Evolutionary conservation across 2,797 vertebrate genomes (phyloP), one percentile per base, ranked within the genome.

Genomic region (Huso huso): DNA sequence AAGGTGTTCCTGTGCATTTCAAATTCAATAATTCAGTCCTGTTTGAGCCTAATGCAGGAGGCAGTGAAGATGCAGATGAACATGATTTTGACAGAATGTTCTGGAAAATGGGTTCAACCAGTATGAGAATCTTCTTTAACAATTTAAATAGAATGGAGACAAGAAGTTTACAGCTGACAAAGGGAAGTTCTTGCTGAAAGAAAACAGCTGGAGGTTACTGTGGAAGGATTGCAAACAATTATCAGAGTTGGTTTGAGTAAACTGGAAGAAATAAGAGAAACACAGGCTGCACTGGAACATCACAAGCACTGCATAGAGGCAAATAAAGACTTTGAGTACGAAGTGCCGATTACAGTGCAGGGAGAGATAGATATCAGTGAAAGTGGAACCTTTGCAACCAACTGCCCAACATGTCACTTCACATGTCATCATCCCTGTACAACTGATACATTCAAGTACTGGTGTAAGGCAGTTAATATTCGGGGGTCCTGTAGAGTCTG

Each of bases 371-470:
- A 66, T 1, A 69, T 77, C 2, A 6, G 10, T 13, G 66, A 48
- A 55, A 18, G 37, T 49, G 23, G 48, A 1, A 63, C 0, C 0
- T 74, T 49, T 51, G 50, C 71, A 10, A 76, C 73, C 15, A 80
- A 76, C 62, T 80, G 76, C 62, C 61, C 64, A 12, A 6, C 5
- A 13, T 83, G 78, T 15, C 1, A 69, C 6, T 4, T 0, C 1
- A 82, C 79, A 51, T 83, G 81, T 6, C 76, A 82, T 9, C 4
- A 48, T 10, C 10, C 10, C 0, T 79, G 77, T n/a, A n/a, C n/a
- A n/a, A n/a, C n/a, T n/a, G n/a, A n/a, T n/a, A n/a, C n/a, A n/a
- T n/a, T n/a, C n/a, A n/a, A n/a, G n/a, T n/a, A n/a, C n/a, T n/a
- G n/a, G n/a, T n/a, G n/a, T n/a, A n/a, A n/a, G n/a, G n/a, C n/a